These are phyloP conservation scores for Misgurnus mizolepis DNA, from an alignment of 2,113 vertebrate species.

Conservation along the genomic window DNA sequence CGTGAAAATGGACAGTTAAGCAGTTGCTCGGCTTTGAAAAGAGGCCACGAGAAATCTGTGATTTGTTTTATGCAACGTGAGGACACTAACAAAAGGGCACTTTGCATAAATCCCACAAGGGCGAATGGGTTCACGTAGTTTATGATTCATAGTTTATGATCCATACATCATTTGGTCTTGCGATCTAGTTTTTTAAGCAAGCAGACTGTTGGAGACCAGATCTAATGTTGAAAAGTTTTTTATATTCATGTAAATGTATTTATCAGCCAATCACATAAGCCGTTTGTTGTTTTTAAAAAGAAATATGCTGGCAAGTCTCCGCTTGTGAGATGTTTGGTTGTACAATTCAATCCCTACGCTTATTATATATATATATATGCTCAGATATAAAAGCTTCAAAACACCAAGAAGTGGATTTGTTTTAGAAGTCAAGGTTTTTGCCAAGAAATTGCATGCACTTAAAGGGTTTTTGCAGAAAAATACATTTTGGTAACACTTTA, in stretches of 20 bases:
- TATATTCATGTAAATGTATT: constrained; percentile 10
- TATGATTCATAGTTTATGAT: constrained; percentile 40
- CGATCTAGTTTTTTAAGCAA: neutral
- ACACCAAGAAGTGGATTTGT: too few relatives aligned
- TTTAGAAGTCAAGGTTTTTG: too few relatives aligned
- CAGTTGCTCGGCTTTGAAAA: constrained; percentile 18
- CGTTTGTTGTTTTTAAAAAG: constrained; percentile 3
- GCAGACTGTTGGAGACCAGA: neutral
- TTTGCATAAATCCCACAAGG: constrained; percentile 26
- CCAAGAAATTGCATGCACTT: too few relatives aligned
- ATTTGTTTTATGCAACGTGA: constrained; percentile 16
- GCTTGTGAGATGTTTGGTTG: neutral
- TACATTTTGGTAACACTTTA: too few relatives aligned
- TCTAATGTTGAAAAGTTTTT: constrained; percentile 22
- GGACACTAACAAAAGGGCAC: constrained; percentile 17
- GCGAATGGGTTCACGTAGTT: constrained; percentile 18
- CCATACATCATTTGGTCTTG: constrained; percentile 23
- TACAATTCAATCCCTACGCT: neutral
- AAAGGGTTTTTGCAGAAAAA: too few relatives aligned
- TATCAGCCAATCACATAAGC: neutral
- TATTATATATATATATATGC: too few relatives aligned
- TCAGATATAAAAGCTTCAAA: too few relatives aligned
- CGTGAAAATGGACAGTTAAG: constrained; percentile 9
- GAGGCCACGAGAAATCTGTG: constrained; percentile 2
- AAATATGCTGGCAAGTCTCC: neutral